Evolutionary conservation across 2,888 invertebrate genomes (phyloP), one percentile per base, ranked within the genome.

Genomic region (Steinernema hermaphroditum): DNA sequence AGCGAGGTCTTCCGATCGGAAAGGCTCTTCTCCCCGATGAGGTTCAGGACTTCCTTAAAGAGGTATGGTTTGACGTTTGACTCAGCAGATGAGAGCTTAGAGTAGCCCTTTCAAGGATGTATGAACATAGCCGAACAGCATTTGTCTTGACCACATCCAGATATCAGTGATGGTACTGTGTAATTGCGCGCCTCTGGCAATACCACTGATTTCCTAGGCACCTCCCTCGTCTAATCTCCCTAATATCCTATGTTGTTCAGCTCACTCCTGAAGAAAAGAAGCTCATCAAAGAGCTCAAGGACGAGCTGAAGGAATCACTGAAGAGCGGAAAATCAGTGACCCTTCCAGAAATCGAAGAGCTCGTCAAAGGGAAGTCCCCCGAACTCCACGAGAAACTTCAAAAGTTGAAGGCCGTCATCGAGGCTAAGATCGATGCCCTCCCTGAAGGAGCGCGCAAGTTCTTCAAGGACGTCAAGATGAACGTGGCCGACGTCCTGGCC

Each of bases 301-400:
- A 54, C 27, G n/a, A 54, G 16, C 24, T 54, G n/a, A 14, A 22
- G 27, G 27, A 54, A 54, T 2, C 54, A 8, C 24, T 54, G n/a
- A 54, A 54, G 27, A 27, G 27, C 27, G 54, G 54, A 22, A 54
- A 22, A 24, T 27, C 54, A 6, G 54, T 54, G 22, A 19, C 54
- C n/a, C 22, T 54, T 22, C 22, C 54, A 14, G 54, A 54, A 54
- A 54, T 54, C 54, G 54, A 54, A 27, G 24, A 24, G 24, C 12
- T 54, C 6, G 16, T 54, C n/a, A 54, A 54, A 27, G 22, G 24
- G 27, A 54, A 54, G 27, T 24, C 46, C 8, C 54, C 54, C 54
- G 22, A 22, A 6, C 54, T 54, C 54, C 22, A 54, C 54, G 27
- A 54, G 54, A 54, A 54, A 16, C 54, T 54, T 22, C 54, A 54